Evolutionary conservation across 2,888 invertebrate species (phyloP).

Genomic region (Agrotis segetum): DNA sequence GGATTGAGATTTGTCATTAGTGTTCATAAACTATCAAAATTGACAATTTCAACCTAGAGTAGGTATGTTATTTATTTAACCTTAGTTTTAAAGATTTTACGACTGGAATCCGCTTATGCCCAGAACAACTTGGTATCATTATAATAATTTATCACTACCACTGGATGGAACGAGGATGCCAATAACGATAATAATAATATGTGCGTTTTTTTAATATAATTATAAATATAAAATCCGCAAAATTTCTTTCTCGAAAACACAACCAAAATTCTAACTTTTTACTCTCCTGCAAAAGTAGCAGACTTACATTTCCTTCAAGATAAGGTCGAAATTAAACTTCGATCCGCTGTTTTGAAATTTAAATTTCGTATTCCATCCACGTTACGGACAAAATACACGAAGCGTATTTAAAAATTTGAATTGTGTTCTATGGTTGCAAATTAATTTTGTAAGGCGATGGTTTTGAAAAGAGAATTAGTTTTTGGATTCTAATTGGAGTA

Average conservation of each 20-base stretch:
- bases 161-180: too few relatives aligned
- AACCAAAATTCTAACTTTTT: background rate
- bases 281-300: background rate
- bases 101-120: too few relatives aligned
- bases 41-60: too few relatives aligned
- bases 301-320: conserved; percentile 18
- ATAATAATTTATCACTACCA: too few relatives aligned
- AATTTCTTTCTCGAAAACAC: background rate
- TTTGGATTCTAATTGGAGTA: conserved; percentile 3
- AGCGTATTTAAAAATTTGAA: conserved; percentile 17
- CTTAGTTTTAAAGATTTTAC: too few relatives aligned
- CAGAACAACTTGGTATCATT: too few relatives aligned
- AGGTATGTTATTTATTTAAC: too few relatives aligned
- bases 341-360: conserved; percentile 43
- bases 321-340: conserved; percentile 34
- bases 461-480: conserved; percentile 42
- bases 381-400: conserved; percentile 22
- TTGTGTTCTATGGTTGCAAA: background rate
- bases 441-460: background rate
- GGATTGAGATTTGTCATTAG: too few relatives aligned
- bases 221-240: background rate
- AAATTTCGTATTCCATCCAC: conserved; percentile 42
- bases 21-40: too few relatives aligned
- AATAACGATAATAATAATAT: too few relatives aligned
- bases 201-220: too few relatives aligned